phyloP scores from a whole-genome alignment of 2,113 vertebrate genomes.

The Sylvilagus bachmani region DNA sequence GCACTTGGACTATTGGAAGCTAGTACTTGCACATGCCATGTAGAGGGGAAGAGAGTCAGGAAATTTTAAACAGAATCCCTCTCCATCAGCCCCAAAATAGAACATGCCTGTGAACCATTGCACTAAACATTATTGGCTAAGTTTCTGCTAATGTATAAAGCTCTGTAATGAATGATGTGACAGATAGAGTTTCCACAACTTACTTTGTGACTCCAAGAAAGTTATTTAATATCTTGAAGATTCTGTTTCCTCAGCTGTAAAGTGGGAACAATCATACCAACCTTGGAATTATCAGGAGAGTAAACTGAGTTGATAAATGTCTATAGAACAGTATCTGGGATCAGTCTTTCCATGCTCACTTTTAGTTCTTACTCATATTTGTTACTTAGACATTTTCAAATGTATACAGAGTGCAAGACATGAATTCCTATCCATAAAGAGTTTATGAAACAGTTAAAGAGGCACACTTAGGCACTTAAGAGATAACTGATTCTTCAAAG shows the following conservation, averaged over 20 bases:
- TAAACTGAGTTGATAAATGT: not conserved
- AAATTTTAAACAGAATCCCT: not conserved
- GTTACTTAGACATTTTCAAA: not conserved
- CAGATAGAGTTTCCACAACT: not conserved
- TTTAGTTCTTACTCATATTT: not conserved
- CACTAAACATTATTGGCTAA: not conserved
- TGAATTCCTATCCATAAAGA: not conserved
- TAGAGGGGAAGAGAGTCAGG: not conserved
- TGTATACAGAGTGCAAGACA: not conserved
- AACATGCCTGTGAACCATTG: not conserved
- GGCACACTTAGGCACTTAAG: not conserved
- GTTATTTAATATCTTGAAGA: not conserved
- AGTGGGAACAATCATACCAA: not conserved
- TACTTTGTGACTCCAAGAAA: not conserved
- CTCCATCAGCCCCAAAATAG: not conserved
- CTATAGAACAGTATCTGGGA: not conserved
- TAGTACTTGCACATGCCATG: not conserved
- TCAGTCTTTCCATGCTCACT: not conserved
- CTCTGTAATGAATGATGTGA: not conserved
- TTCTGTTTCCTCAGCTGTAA: not conserved
- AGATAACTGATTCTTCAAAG: not conserved
- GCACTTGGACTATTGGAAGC: not conserved
- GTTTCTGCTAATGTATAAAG: not conserved
- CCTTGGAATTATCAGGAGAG: not conserved
- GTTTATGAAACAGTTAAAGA: not conserved